Evolutionary conservation across 1,140 invertebrate genomes (phyloP), one percentile per base, ranked within the genome.

Genomic region (Brachionus plicatilis): DNA sequence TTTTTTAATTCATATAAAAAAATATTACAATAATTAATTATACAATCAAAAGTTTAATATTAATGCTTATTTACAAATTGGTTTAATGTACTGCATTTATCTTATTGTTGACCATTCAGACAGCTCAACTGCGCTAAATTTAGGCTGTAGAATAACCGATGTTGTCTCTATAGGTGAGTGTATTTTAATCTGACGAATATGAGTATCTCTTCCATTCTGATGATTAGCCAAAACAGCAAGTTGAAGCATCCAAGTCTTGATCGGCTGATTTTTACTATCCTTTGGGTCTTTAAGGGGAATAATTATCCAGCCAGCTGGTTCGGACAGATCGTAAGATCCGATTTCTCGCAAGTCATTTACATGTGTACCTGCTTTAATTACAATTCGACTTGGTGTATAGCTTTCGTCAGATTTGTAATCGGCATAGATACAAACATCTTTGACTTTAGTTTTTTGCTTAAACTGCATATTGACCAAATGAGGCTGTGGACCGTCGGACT

Each of bases 391-490:
- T 0, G 97, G 97, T 1, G 97, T 99, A 87, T 99, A 99, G 88
- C 96, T 98, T 91, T 99, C 97, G 91, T 99, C 97, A 14, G 97
- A 89, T 90, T 98, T 99, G 88, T 95, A 99, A 90, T 99, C 96
- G 0, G 96, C 96, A 88, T 98, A 99, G 82, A 99, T 94, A 88
- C 95, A 97, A 84, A 99, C 94, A 90, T 98, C 95, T 84, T 94
- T 93, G 17, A 99, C 94, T 47, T 95, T 96, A 1, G 95, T 99
- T 90, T 99, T 98, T 86, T 94, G 92, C 86, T 94, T 93, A 89
- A 99, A 99, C 87, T 99, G 96, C 85, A 99, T 97, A 88, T 98
- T 99, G 0, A 99, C 95, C 85, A 98, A 91, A 90, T 99, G 97
- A 6, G 97, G 97, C 84, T 99, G 92, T 86, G 97, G 96, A 0